Percentiles rank a stretch among this genome's conserved stretches.
Evolutionary conservation across 2,113 vertebrate species (phyloP).

Genomic region (Sander vitreus): DNA sequence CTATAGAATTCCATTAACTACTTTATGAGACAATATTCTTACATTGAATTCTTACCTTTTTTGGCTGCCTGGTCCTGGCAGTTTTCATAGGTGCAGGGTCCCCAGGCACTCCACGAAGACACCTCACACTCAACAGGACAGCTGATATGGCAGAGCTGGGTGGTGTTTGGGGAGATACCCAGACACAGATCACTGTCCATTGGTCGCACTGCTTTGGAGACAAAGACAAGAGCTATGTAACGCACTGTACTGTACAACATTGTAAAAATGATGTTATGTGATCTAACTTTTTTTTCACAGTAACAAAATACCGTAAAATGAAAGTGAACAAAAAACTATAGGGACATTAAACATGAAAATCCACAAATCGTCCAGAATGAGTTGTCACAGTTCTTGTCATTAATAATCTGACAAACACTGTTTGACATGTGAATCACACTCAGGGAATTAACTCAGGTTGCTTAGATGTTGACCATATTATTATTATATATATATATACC

Average conservation of each 20-base stretch:
- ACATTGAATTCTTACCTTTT: slow-evolving; percentile 86
- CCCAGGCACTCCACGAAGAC: slow-evolving; percentile 95
- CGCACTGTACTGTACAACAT: no score
- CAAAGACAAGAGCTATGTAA: slow-evolving; percentile 7
- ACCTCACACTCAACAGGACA: slow-evolving; percentile 95
- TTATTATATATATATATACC: no score
- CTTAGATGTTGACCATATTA: background rate
- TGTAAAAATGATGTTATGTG: background rate
- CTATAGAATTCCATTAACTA: background rate
- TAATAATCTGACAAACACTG: background rate
- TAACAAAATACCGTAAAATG: background rate
- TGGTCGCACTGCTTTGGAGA: slow-evolving; percentile 88
- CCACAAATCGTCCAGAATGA: background rate
- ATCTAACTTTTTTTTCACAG: background rate
- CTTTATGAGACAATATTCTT: background rate
- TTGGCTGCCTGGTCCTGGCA: slow-evolving; percentile 93
- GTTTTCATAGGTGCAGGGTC: slow-evolving; percentile 95
- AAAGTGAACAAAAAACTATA: background rate
- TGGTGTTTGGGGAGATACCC: slow-evolving; percentile 88
- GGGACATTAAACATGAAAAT: background rate
- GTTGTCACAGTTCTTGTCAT: background rate
- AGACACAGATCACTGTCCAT: slow-evolving; percentile 89
- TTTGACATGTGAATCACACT: background rate
- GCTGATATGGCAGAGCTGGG: slow-evolving; percentile 93
- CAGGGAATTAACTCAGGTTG: background rate